These are phyloP conservation scores for Manis crassicaudata DNA, from an alignment of 2,797 vertebrate species.

Conservation along the genomic window DNA sequence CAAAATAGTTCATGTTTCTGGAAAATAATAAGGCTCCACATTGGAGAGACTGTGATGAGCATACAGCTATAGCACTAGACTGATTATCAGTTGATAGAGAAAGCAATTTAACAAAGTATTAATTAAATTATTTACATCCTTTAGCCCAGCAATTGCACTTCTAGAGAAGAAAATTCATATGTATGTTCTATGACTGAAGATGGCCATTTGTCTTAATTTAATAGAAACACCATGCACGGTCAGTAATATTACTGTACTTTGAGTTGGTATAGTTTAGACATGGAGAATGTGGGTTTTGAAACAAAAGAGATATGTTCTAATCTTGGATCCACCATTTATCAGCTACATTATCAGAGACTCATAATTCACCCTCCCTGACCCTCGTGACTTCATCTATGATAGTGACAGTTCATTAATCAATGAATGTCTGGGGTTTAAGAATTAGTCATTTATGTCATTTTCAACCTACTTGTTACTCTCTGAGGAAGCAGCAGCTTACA, in stretches of 20 bases:
- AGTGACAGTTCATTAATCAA: not conserved
- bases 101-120: not conserved
- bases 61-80: not conserved
- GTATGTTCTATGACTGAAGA: not conserved
- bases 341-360: not conserved
- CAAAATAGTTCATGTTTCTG: not conserved
- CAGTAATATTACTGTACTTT: not conserved
- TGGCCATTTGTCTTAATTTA: not conserved
- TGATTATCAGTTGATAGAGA: not conserved
- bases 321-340: not conserved
- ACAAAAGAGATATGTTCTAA: not conserved
- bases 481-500: not conserved
- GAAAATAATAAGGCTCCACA: not conserved
- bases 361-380: not conserved
- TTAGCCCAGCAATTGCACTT: not conserved
- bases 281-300: not conserved
- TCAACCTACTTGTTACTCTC: constrained; percentile 2
- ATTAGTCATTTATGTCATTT: constrained; percentile 47
- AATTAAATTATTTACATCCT: not conserved
- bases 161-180: not conserved
- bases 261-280: not conserved
- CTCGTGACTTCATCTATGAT: not conserved
- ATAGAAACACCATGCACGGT: not conserved
- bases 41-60: not conserved
- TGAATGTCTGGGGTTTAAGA: not conserved